Percentiles rank a stretch among this genome's conserved stretches.
These are phyloP conservation scores for Hemithea aestivaria DNA, from an alignment of 2,888 invertebrate genomes.

Conservation along the genomic window DNA sequence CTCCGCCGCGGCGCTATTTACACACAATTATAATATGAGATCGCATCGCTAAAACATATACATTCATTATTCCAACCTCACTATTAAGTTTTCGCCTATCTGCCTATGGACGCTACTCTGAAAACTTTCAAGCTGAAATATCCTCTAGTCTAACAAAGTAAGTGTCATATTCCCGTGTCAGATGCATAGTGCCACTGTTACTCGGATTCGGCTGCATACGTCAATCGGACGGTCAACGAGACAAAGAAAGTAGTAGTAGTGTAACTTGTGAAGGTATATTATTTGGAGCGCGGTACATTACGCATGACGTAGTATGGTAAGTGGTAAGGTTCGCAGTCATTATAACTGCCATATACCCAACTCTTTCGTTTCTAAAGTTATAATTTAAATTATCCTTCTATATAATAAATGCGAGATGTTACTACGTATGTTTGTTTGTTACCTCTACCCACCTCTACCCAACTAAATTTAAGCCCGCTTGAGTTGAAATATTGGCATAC, in stretches of 20 bases:
- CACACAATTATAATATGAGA: conserved; percentile 12
- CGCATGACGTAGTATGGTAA: conserved; percentile 56
- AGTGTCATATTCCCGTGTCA: no score
- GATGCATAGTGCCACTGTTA: conserved; percentile 18
- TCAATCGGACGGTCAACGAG: no score
- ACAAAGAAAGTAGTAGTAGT: conserved; percentile 77
- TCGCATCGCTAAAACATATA: conserved; percentile 13
- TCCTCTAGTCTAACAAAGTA: no score
- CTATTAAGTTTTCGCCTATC: conserved; percentile 13
- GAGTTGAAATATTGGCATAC: no score
- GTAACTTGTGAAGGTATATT: conserved; percentile 62
- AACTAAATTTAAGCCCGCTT: no score
- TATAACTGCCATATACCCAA: conserved; percentile 41
- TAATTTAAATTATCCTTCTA: no score
- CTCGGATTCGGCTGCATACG: conserved; percentile 21
- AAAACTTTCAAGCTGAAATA: no score
- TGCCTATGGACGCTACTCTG: no score
- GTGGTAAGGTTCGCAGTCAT: conserved; percentile 52
- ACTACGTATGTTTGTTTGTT: no score
- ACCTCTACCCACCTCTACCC: no score
- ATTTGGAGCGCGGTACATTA: conserved; percentile 72
- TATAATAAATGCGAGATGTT: no score
- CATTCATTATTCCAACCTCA: conserved; percentile 13
- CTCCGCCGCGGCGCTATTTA: conserved; percentile 6
- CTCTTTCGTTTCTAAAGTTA: neutral